Conservation (phyloP, 2,113 vertebrate genomes). For the Tympanuchus pallidicinctus region DNA sequence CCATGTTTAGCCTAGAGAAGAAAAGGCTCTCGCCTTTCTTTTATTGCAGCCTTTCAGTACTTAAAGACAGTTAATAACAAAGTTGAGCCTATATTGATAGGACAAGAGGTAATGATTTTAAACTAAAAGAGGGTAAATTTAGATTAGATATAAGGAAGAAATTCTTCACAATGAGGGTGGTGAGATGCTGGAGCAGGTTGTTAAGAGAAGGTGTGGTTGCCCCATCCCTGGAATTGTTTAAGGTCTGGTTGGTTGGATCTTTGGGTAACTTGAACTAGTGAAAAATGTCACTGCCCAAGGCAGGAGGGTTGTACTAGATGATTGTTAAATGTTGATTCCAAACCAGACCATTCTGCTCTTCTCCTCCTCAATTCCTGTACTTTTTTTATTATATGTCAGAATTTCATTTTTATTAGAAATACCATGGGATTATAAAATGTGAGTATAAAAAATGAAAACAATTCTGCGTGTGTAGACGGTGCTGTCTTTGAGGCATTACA, state of each 20-base stretch:
- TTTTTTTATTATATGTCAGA: neutral
- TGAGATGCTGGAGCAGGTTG: too few relatives aligned
- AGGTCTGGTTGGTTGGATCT: too few relatives aligned
- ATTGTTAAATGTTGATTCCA: neutral
- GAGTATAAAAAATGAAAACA: neutral
- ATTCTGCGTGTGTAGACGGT: fast-evolving
- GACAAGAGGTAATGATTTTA: neutral
- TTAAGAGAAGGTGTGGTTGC: too few relatives aligned
- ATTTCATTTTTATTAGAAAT: neutral
- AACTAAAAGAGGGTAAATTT: neutral
- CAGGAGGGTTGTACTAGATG: neutral
- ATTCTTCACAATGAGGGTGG: neutral
- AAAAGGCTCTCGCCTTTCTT: neutral
- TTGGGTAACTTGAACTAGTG: too few relatives aligned
- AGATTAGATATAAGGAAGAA: neutral
- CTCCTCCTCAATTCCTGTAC: neutral
- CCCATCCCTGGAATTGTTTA: too few relatives aligned
- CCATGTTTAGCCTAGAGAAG: neutral
- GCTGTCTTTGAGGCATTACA: neutral
- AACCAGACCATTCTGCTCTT: neutral
- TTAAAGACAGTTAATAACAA: neutral
- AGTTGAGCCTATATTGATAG: neutral
- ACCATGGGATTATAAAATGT: neutral
- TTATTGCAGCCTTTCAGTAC: neutral
- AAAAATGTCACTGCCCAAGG: too few relatives aligned